phyloP scores from a whole-genome alignment of 1,140 invertebrate species.

The Diorhabda sublineata region DNA sequence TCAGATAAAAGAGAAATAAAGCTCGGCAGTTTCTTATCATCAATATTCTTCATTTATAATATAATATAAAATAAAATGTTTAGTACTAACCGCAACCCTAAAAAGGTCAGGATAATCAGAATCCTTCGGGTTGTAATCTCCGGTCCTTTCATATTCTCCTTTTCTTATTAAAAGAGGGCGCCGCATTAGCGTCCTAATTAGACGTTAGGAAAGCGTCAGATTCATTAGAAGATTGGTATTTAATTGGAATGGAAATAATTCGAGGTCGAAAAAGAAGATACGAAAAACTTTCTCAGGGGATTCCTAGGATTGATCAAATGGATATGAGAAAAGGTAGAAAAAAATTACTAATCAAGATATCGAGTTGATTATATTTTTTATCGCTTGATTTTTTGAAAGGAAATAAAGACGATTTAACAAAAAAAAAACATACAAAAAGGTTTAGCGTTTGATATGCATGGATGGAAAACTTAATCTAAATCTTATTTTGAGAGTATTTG shows the following conservation, averaged over 20 bases:
- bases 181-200: neutral
- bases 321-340: no score
- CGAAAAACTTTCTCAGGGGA: neutral
- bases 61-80: neutral
- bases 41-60: neutral
- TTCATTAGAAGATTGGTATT: conserved; percentile 2
- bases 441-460: no score
- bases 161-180: neutral
- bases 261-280: neutral
- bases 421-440: no score
- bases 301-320: neutral
- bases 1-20: neutral
- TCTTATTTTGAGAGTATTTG: no score
- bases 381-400: no score
- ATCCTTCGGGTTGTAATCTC: neutral
- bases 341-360: no score
- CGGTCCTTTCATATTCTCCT: neutral
- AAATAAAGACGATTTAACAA: no score
- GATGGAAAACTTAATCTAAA: no score
- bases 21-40: neutral
- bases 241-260: conserved; percentile 1
- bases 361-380: no score
- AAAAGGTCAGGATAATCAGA: conserved; percentile 2
- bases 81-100: neutral
- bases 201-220: neutral